A percentile compares a stretch with the other conserved stretches of the same genome.
phyloP scores from a whole-genome alignment of 2,797 vertebrate genomes.

The Enteromius mattozi region DNA sequence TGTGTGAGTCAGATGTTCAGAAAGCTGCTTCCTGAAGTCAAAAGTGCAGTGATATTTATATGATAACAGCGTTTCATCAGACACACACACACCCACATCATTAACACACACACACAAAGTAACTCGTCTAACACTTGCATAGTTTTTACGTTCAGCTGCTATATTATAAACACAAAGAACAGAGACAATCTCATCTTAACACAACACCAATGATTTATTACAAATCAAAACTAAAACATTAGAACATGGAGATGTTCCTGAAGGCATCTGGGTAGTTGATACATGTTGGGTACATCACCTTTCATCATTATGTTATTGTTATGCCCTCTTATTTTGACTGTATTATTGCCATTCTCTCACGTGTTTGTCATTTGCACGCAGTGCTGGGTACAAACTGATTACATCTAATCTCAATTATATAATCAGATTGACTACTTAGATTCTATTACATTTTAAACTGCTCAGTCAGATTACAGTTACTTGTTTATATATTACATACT shows the following conservation, averaged over 20 bases:
- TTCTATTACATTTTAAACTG: not conserved
- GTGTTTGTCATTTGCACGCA: not conserved
- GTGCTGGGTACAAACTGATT: not conserved
- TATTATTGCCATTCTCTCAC: not conserved
- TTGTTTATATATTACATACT: not conserved
- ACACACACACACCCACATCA: slow-evolving; percentile 65
- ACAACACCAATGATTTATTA: not conserved
- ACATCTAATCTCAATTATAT: not conserved
- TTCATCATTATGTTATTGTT: not conserved
- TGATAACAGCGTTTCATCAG: slow-evolving; percentile 80
- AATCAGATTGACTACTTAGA: not conserved
- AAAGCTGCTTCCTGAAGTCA: slow-evolving; percentile 83
- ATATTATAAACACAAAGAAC: not conserved
- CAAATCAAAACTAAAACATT: not conserved
- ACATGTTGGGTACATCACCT: not conserved
- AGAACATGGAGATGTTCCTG: not conserved
- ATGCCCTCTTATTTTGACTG: not conserved
- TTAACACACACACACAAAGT: slow-evolving; percentile 67
- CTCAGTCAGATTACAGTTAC: not conserved
- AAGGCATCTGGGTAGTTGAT: not conserved
- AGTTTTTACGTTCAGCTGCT: not conserved
- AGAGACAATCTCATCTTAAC: not conserved
- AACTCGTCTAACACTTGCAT: not conserved
- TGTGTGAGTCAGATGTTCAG: slow-evolving; percentile 77
- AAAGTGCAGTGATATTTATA: slow-evolving; percentile 84